Conservation (phyloP, 2,888 invertebrate genomes). For the Biston stratarius region DNA sequence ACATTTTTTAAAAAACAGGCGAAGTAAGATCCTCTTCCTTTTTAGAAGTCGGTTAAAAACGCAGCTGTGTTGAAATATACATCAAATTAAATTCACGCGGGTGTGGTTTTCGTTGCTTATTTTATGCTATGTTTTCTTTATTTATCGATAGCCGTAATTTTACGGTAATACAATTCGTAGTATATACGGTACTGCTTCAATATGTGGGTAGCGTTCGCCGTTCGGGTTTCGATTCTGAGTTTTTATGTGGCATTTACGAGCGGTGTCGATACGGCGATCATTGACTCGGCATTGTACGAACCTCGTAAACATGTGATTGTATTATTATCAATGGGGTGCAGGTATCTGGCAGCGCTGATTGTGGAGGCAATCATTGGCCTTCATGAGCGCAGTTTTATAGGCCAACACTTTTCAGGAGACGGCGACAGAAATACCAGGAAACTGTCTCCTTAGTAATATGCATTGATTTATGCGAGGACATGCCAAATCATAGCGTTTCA, state of each 20-base stretch:
- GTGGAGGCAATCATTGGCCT: slow-evolving; percentile 18
- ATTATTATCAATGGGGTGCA: slow-evolving; percentile 30
- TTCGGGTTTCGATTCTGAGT: slow-evolving; percentile 51
- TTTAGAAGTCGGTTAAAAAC: too few species aligned
- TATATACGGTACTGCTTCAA: slow-evolving; percentile 8
- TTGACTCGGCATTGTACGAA: slow-evolving; percentile 49
- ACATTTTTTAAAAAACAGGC: too few species aligned
- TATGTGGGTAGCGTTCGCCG: slow-evolving; percentile 3
- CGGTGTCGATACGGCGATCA: slow-evolving; percentile 56
- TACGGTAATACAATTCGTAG: too few species aligned
- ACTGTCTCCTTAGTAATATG: too few species aligned
- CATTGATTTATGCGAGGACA: too few species aligned
- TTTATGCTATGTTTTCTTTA: too few species aligned
- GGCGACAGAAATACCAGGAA: neutral
- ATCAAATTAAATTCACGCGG: too few species aligned
- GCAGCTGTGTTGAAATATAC: too few species aligned
- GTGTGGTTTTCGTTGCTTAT: too few species aligned
- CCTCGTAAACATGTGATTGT: slow-evolving; percentile 51
- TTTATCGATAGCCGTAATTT: too few species aligned
- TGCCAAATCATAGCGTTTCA: too few species aligned
- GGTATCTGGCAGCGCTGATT: slow-evolving; percentile 21
- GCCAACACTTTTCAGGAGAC: slow-evolving; percentile 1
- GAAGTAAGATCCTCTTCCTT: too few species aligned
- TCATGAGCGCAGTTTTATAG: slow-evolving; percentile 4
- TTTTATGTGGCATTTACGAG: slow-evolving; percentile 61